Conservation (phyloP, 2,113 vertebrate species). For the Cephalopterus ornatus region DNA sequence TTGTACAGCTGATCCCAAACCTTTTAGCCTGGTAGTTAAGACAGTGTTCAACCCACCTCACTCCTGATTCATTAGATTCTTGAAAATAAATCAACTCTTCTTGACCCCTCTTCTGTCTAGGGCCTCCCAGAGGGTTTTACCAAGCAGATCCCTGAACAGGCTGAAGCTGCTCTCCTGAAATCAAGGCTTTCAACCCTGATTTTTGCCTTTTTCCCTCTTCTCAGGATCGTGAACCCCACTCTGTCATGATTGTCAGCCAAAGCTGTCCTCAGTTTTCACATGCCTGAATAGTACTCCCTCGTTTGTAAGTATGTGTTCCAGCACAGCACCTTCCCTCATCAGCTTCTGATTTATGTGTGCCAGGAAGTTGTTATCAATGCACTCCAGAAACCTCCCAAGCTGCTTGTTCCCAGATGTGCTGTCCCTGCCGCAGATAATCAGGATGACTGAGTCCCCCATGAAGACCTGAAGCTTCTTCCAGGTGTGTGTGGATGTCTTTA, state of each 20-base stretch:
- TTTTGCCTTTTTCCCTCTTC: neutral
- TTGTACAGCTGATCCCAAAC: neutral
- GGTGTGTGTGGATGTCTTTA: neutral
- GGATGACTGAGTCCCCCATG: neutral
- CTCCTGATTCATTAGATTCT: neutral
- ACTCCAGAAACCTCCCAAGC: neutral
- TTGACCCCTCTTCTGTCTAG: neutral
- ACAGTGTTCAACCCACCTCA: neutral
- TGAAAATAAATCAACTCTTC: neutral
- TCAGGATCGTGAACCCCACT: neutral
- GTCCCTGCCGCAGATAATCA: neutral
- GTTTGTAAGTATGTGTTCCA: neutral
- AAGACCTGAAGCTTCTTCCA: neutral
- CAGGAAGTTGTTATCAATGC: neutral
- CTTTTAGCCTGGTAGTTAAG: neutral
- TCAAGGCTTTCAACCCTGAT: neutral
- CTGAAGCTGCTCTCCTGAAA: neutral
- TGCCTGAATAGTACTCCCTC: neutral
- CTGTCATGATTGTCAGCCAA: neutral
- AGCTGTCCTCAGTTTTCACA: neutral
- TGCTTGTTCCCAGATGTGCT: neutral
- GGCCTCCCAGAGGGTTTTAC: neutral
- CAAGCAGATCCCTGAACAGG: neutral
- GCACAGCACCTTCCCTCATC: neutral
- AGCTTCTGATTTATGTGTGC: neutral